These are phyloP conservation scores for Azemiops feae DNA, from an alignment of 2,113 vertebrate species.

Conservation along the genomic window DNA sequence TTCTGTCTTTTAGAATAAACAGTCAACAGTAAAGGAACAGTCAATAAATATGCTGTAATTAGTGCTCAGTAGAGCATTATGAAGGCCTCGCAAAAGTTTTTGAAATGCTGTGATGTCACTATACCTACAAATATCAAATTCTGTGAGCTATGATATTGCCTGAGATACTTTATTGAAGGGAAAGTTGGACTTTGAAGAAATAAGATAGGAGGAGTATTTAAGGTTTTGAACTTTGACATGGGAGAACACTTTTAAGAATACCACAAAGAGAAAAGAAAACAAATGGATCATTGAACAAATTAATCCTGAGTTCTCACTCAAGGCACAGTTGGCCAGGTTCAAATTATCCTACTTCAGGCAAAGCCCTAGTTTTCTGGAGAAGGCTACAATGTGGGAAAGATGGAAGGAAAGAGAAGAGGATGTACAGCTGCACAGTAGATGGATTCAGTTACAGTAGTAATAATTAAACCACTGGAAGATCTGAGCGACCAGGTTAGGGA, in stretches of 20 bases:
- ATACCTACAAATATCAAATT: neutral
- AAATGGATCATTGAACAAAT: neutral
- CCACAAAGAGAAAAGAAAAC: neutral
- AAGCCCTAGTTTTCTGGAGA: neutral
- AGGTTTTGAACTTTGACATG: neutral
- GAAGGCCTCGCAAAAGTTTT: neutral
- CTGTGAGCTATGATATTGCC: neutral
- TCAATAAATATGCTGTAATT: neutral
- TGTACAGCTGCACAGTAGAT: neutral
- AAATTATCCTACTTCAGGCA: neutral
- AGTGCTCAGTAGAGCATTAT: neutral
- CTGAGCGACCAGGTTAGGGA: neutral
- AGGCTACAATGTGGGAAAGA: neutral
- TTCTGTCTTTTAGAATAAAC: neutral
- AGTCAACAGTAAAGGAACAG: neutral
- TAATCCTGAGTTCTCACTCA: neutral
- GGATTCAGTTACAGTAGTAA: neutral
- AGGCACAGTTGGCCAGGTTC: neutral
- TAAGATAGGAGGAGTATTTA: neutral
- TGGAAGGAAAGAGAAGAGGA: neutral
- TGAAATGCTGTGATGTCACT: neutral
- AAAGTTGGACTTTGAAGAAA: neutral
- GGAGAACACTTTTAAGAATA: neutral
- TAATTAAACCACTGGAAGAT: neutral
- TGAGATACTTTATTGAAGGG: neutral